Conservation (phyloP, 1,140 invertebrate genomes). For the Trigoniulus corallinus region DNA sequence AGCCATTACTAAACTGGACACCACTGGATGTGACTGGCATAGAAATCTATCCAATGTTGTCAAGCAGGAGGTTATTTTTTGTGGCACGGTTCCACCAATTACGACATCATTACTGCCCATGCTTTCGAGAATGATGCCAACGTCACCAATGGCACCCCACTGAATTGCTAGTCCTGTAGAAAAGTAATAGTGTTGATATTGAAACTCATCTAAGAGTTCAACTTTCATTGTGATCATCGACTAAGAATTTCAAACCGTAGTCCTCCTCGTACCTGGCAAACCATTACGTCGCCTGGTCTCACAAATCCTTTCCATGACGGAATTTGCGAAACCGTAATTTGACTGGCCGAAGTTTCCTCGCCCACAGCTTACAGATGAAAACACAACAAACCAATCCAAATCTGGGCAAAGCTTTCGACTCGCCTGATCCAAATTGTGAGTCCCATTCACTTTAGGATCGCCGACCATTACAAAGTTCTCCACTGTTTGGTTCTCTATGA, state of each 20-base stretch:
- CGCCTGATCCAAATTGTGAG: conserved; percentile 52
- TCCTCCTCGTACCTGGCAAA: conserved; percentile 43
- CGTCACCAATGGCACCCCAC: conserved; percentile 96
- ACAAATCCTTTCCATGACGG: conserved; percentile 84
- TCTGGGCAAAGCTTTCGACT: conserved; percentile 54
- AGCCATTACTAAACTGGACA: conserved; percentile 61
- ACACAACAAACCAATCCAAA: conserved; percentile 79
- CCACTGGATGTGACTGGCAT: conserved; percentile 66
- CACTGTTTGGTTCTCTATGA: conserved; percentile 72
- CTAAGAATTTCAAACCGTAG: not conserved
- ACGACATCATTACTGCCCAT: conserved; percentile 80
- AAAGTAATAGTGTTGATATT: not conserved
- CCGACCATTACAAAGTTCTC: conserved; percentile 34
- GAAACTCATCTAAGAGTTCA: not conserved
- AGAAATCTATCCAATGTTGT: conserved; percentile 70
- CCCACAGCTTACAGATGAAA: conserved; percentile 87
- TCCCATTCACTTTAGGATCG: conserved; percentile 41
- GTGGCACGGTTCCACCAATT: conserved; percentile 80
- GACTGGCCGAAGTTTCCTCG: conserved; percentile 85
- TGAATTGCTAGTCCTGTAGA: conserved; percentile 59
- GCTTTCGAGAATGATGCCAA: conserved; percentile 73
- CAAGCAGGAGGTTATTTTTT: conserved; percentile 77
- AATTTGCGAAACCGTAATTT: conserved; percentile 93
- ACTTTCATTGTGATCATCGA: not conserved
- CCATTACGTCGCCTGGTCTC: conserved; percentile 61